phyloP scores from a whole-genome alignment of 2,888 invertebrate genomes.

The Himalopsyche anomala region DNA sequence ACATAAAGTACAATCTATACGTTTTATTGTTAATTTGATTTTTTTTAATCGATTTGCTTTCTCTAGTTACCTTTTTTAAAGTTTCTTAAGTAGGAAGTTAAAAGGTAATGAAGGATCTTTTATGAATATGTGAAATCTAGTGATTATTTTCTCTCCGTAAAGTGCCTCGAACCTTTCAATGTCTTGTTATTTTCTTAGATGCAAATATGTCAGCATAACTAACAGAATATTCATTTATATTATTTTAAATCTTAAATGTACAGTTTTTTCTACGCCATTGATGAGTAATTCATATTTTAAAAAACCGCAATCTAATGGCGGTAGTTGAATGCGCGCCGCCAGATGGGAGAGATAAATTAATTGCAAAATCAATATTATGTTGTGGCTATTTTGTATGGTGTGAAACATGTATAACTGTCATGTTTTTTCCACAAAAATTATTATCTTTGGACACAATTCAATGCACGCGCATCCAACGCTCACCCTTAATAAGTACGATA shows the following conservation, averaged over 20 bases:
- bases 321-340: slow-evolving; percentile 27
- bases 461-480: not conserved
- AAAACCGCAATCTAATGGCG: slow-evolving; percentile 43
- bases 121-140: too few species aligned
- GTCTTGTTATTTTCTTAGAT: too few species aligned
- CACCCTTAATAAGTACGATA: not conserved
- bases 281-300: slow-evolving; percentile 19
- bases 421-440: slow-evolving; percentile 14
- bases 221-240: too few species aligned
- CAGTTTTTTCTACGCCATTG: not conserved
- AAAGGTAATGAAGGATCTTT: too few species aligned
- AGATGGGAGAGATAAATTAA: slow-evolving; percentile 64
- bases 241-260: not conserved
- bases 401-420: slow-evolving; percentile 29
- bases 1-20: too few species aligned
- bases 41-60: too few species aligned
- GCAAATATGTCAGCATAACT: not conserved
- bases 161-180: too few species aligned
- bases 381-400: slow-evolving; percentile 38
- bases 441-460: not conserved
- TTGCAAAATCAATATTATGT: slow-evolving; percentile 65
- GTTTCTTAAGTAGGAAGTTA: too few species aligned
- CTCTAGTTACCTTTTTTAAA: too few species aligned
- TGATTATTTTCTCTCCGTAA: too few species aligned
- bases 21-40: too few species aligned